Conservation (phyloP, 2,113 vertebrate species). For the Labrus mixtus region DNA sequence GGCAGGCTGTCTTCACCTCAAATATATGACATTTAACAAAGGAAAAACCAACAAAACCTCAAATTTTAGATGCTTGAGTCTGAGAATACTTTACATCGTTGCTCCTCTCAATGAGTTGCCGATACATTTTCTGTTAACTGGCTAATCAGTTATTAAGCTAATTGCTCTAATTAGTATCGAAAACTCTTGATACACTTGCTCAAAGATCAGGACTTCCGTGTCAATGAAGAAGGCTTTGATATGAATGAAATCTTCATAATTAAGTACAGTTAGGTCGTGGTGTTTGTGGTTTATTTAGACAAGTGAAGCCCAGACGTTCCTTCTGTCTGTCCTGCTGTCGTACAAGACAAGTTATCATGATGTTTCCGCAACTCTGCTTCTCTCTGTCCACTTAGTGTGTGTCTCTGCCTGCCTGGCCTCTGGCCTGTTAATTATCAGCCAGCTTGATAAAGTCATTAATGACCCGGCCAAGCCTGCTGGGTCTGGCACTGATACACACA, state of each 20-base stretch:
- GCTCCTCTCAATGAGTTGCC: neutral
- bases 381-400: constrained; percentile 47
- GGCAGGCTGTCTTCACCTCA: neutral
- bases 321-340: constrained; percentile 22
- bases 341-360: neutral
- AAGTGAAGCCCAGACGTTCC: neutral
- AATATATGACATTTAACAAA: neutral
- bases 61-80: neutral
- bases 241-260: constrained; percentile 16
- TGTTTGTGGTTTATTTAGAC: constrained; percentile 23
- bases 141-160: neutral
- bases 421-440: constrained; percentile 72
- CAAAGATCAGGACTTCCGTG: neutral
- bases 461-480: constrained; percentile 68
- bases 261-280: constrained; percentile 11
- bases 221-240: neutral
- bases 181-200: neutral
- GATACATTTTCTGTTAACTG: neutral
- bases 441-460: constrained; percentile 74
- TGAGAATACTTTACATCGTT: neutral
- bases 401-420: constrained; percentile 49
- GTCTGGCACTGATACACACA: constrained; percentile 47
- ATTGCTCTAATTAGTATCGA: neutral
- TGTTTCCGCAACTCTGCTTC: constrained; percentile 17
- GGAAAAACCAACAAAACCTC: neutral